Conservation (phyloP, 2,888 invertebrate genomes). For the Spisula solida region DNA sequence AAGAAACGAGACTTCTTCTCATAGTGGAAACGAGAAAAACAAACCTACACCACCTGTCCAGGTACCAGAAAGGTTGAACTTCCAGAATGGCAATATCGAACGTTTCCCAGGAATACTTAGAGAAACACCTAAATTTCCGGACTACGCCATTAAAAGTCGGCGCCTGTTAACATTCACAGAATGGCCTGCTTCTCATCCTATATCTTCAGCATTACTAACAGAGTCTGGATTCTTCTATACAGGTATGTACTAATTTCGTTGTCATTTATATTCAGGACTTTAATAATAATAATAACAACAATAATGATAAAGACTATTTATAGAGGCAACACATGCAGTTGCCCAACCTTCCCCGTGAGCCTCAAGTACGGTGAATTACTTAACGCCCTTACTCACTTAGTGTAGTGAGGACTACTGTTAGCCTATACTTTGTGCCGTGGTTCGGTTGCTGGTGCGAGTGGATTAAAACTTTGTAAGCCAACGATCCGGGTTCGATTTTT, state of each 20-base stretch:
- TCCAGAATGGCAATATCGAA: slow-evolving; percentile 2
- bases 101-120: not conserved
- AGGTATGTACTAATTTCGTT: not conserved
- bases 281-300: too few species aligned
- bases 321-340: too few species aligned
- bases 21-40: not conserved
- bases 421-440: too few species aligned
- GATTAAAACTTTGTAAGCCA: too few species aligned
- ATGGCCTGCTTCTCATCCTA: not conserved
- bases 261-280: too few species aligned
- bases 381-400: too few species aligned
- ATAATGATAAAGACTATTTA: too few species aligned
- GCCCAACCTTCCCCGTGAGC: too few species aligned
- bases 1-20: not conserved
- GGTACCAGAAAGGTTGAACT: not conserved
- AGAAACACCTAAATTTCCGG: slow-evolving; percentile 32
- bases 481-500: too few species aligned
- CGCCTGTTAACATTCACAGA: not conserved
- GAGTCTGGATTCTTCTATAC: slow-evolving; percentile 15
- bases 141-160: slow-evolving; percentile 27
- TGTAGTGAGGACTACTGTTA: too few species aligned
- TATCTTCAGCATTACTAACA: not conserved
- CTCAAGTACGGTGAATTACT: too few species aligned
- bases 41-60: not conserved
- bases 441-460: too few species aligned